A percentile compares a stretch with the other conserved stretches of the same genome.
phyloP scores from a whole-genome alignment of 1,140 invertebrate genomes.

The Anoplophora glabripennis region DNA sequence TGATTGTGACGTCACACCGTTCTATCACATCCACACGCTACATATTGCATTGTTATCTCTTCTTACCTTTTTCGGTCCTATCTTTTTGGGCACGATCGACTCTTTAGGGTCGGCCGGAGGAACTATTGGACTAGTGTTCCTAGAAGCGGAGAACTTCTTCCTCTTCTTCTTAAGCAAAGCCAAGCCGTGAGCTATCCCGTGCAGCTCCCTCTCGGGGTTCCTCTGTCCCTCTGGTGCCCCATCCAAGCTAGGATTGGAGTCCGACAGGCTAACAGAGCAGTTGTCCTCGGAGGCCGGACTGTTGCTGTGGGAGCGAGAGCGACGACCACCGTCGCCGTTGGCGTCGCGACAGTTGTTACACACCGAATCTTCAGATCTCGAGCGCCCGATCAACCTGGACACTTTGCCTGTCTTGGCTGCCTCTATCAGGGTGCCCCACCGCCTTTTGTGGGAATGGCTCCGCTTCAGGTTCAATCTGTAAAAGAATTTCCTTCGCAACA shows the following conservation, averaged over 20 bases:
- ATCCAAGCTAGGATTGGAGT: conserved; percentile 53
- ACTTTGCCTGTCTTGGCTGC: conserved; percentile 77
- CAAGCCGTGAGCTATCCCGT: conserved; percentile 54
- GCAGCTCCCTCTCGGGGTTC: conserved; percentile 31
- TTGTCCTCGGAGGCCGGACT: conserved; percentile 49
- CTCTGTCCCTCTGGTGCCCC: conserved; percentile 14
- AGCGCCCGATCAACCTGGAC: conserved; percentile 70
- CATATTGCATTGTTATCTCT: no score
- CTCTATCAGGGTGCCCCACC: conserved; percentile 79
- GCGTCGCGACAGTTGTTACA: conserved; percentile 63
- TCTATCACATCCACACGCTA: no score
- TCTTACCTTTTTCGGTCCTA: conserved; percentile 41
- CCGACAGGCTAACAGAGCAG: conserved; percentile 39
- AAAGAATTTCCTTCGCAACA: not conserved
- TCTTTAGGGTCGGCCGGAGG: conserved; percentile 42
- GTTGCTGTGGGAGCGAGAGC: conserved; percentile 48
- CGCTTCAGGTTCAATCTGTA: conserved; percentile 56
- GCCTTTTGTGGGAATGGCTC: conserved; percentile 64
- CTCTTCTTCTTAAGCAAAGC: conserved; percentile 71
- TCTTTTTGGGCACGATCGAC: conserved; percentile 27
- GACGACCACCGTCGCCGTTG: conserved; percentile 46
- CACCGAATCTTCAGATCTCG: conserved; percentile 78
- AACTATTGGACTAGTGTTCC: conserved; percentile 61
- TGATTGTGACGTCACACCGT: no score
- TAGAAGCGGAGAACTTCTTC: conserved; percentile 74